phyloP scores from a whole-genome alignment of 2,888 invertebrate species.

The Diarsia mendica region DNA sequence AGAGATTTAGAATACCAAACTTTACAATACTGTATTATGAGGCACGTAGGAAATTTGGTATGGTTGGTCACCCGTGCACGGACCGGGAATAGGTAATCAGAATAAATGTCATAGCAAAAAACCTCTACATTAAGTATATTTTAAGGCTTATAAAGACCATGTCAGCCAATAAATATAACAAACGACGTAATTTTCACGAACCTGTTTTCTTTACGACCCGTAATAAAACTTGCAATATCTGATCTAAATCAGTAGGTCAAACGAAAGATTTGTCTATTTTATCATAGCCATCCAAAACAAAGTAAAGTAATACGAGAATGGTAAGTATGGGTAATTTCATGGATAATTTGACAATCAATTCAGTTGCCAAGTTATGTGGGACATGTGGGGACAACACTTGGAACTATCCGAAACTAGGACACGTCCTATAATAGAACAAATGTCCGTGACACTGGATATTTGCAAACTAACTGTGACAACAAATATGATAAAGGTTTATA shows the following conservation, averaged over 20 bases:
- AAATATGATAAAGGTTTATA: background rate
- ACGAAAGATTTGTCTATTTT: constrained; percentile 9
- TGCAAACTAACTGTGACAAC: constrained; percentile 10
- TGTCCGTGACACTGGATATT: constrained; percentile 25
- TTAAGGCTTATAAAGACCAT: background rate
- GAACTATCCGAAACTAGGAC: constrained; percentile 32
- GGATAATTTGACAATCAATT: constrained; percentile 40
- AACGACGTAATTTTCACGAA: constrained; percentile 7
- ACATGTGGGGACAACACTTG: constrained; percentile 30
- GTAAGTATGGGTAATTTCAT: constrained; percentile 34
- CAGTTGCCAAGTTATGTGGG: constrained; percentile 49
- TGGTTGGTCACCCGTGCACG: no score
- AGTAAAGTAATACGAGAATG: constrained; percentile 22
- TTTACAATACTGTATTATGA: no score
- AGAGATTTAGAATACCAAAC: background rate
- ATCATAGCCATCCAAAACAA: constrained; percentile 18
- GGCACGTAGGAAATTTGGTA: no score
- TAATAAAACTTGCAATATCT: constrained; percentile 6
- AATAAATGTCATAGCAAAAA: background rate
- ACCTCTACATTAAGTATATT: background rate
- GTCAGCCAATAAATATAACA: background rate
- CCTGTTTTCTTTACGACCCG: constrained; percentile 14
- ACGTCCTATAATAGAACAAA: constrained; percentile 31
- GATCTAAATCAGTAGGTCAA: constrained; percentile 24
- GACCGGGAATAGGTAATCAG: background rate